Evolutionary conservation across 2,888 invertebrate genomes (phyloP), one percentile per base, ranked within the genome.

Genomic region (Patella caerulea): DNA sequence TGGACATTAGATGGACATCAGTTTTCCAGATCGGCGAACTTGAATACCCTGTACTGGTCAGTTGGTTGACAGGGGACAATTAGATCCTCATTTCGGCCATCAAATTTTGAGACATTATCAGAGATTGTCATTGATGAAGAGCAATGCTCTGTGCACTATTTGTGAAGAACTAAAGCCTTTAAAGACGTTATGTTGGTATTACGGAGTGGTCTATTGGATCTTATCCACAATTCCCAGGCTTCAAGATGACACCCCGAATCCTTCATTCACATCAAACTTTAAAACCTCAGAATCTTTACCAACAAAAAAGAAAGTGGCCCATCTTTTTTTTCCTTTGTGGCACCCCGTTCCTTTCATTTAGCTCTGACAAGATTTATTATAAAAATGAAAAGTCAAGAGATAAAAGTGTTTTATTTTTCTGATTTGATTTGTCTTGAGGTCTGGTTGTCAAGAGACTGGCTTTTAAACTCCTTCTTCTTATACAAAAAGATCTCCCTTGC

Each of bases 51-150:
- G 65, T 24, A 24, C 24, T 65, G 65, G 65, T 65, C 65, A 65
- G 65, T 65, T 65, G 24, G 65, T 65, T 65, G 65, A 65, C 65
- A 65, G 24, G 65, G 65, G 65, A 65, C 65, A 65, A 65, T 65
- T 65, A 65, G 65, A 65, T 65, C 65, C 65, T 65, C 65, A 65
- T 65, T 65, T 65, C 24, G 65, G 19, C 19, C 65, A 65, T 65
- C 65, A 65, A 65, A 65, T 24, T 65, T 65, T 65, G 65, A 65
- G 65, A 65, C 65, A 65, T 24, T 65, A 65, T 65, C 65, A 65
- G 65, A 65, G 24, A 7, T 24, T 24, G 65, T 65, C 65, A 65
- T 65, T 65, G 24, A 65, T 24, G 19, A 65, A 65, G 65, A 65
- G 65, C 19, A 65, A 65, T 65, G 65, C 14, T 19, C 65, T 24